A percentile compares a stretch with the other conserved stretches of the same genome.
Evolutionary conservation across 2,888 invertebrate genomes (phyloP).

Genomic region (Eucriotettix oculatus): DNA sequence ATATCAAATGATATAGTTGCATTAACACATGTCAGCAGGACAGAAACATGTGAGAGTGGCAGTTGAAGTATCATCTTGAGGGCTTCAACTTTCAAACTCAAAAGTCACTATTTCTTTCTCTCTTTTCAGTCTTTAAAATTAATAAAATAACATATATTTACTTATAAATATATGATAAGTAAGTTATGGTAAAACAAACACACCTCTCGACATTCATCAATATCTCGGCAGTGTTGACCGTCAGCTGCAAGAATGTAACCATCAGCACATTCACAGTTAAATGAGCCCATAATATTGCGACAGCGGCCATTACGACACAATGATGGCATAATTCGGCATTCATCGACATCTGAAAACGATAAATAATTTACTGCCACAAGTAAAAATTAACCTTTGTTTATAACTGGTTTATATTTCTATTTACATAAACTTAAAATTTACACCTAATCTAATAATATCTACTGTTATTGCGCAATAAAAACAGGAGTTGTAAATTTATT

Average conservation of each 20-base stretch:
- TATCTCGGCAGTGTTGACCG: conserved; percentile 59
- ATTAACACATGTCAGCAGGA: too few species aligned
- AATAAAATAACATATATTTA: not conserved
- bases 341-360: conserved; percentile 47
- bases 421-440: too few species aligned
- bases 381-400: too few species aligned
- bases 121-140: not conserved
- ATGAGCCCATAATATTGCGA: conserved; percentile 62
- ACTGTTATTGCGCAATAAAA: too few species aligned
- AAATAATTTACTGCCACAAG: too few species aligned
- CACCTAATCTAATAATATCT: too few species aligned
- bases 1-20: too few species aligned
- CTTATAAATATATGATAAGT: conserved; percentile 1
- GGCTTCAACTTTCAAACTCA: too few species aligned
- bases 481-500: too few species aligned
- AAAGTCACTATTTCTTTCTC: not conserved
- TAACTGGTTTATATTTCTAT: too few species aligned
- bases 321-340: conserved; percentile 67
- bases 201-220: conserved; percentile 61
- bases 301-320: conserved; percentile 76
- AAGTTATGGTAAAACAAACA: conserved; percentile 1
- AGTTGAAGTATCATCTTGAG: too few species aligned
- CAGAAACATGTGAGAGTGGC: too few species aligned
- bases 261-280: conserved; percentile 62
- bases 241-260: conserved; percentile 61